Percentiles rank a stretch among this genome's conserved stretches.
Evolutionary conservation across 2,888 invertebrate species (phyloP).

Genomic region (Eristalis intricaria): DNA sequence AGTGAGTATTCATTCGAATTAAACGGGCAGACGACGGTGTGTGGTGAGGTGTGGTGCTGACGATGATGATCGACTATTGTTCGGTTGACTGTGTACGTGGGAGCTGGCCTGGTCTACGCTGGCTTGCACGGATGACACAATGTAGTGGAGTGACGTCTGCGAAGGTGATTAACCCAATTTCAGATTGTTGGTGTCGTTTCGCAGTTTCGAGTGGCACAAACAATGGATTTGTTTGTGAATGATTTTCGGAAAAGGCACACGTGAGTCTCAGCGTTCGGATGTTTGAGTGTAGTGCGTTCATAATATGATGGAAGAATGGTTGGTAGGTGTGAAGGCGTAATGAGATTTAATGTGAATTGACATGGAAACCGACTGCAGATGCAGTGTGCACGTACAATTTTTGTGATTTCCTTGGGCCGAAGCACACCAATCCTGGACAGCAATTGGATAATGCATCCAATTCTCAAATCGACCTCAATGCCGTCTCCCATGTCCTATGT

Average conservation of each 20-base stretch:
- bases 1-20: constrained; percentile 34
- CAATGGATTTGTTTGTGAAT: neutral
- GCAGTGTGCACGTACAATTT: neutral
- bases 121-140: constrained; percentile 28
- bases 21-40: neutral
- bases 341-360: neutral
- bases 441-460: no score
- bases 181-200: constrained; percentile 9
- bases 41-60: neutral
- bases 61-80: constrained; percentile 40
- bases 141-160: constrained; percentile 36
- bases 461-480: no score
- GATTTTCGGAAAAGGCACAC: neutral
- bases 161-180: constrained; percentile 65
- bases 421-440: no score
- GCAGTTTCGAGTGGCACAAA: neutral
- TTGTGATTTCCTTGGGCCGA: no score
- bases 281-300: neutral
- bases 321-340: neutral
- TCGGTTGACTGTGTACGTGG: constrained; percentile 40
- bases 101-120: constrained; percentile 28
- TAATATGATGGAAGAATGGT: neutral
- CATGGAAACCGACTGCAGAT: neutral
- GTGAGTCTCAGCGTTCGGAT: neutral
- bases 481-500: no score